Base-by-base conservation (phyloP, 2,888 invertebrate species). In the Aromia moschata region DNA sequence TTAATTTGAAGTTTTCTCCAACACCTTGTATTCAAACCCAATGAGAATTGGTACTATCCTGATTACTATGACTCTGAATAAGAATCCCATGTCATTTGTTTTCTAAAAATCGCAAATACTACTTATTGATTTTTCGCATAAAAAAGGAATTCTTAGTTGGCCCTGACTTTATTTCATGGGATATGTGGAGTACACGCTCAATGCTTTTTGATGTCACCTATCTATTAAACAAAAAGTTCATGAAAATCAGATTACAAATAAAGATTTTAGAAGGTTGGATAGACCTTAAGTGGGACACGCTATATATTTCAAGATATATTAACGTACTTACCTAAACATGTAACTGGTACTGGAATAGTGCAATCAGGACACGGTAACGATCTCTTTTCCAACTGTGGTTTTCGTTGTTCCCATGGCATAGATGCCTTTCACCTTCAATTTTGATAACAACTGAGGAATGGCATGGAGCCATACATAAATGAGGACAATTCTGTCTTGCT, bases 401-500 rank as follows among this genome's bases (percentile, higher is more conserved):
- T 73, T 2, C 69, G 73, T 71, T 80, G 76, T 69, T 90, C 89
- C 88, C 89, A 89, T 1, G 89, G 89, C 53, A 87, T 87, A 0
- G 85, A 83, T 1, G 87, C 86, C 69, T 86, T 45, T 86, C 82
- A 7, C 75, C 77, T 55, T 82, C 81, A 49, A 86, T 83, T 61
- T 87, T 85, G 1, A 89, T 85, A 64, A 88, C 83, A 0, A 92
- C 89, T 66, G 88, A 86, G 36, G 89, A 86, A 78, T 95, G 95
- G 75, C 95, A 96, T n/a, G 81, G 76, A 0, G 85, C 84, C 53
- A 84, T 83, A 77, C 94, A 95, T 1, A 80, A 76, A 74, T 95
- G 95, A 0, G 80, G 80, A 77, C 93, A 93, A 40, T 78, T 80
- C 18, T 82, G 79, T 70, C 77, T 77, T 37, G 56, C 69, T 73